These are phyloP conservation scores for Grantiella picta DNA, from an alignment of 2,113 vertebrate genomes.

Conservation along the genomic window DNA sequence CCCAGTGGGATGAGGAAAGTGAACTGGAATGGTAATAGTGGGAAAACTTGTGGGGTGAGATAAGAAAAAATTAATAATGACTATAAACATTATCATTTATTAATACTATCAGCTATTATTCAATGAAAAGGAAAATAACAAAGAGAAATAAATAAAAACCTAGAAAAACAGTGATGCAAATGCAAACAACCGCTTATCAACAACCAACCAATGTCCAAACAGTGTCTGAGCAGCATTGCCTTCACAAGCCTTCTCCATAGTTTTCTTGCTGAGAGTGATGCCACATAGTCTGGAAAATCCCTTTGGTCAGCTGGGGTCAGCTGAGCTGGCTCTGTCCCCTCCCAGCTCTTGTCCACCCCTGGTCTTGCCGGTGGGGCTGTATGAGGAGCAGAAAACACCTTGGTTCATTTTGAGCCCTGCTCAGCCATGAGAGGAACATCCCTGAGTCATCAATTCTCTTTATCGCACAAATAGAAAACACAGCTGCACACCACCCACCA, in stretches of 20 bases:
- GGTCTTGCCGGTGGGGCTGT: too few relatives aligned
- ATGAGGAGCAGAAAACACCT: not conserved
- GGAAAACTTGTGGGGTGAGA: not conserved
- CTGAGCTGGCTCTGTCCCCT: not conserved
- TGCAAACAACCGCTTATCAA: not conserved
- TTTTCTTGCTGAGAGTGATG: not conserved
- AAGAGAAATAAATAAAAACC: not conserved
- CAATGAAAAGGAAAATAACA: not conserved
- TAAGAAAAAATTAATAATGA: not conserved
- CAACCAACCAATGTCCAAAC: not conserved
- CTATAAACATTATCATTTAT: not conserved
- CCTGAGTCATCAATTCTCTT: not conserved
- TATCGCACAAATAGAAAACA: not conserved
- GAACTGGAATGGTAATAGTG: not conserved
- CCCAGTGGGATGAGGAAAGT: not conserved
- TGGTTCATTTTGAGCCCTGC: not conserved
- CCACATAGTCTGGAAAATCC: not conserved
- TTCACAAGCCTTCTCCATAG: fast-evolving
- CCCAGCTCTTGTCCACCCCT: not conserved
- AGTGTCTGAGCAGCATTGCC: not conserved
- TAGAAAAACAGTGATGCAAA: not conserved
- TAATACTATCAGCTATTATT: too few relatives aligned
- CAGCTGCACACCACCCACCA: too few relatives aligned
- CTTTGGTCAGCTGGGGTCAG: not conserved
- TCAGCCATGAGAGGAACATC: fast-evolving